These are phyloP conservation scores for Lampris incognitus DNA, from an alignment of 2,113 vertebrate genomes.

Conservation along the genomic window DNA sequence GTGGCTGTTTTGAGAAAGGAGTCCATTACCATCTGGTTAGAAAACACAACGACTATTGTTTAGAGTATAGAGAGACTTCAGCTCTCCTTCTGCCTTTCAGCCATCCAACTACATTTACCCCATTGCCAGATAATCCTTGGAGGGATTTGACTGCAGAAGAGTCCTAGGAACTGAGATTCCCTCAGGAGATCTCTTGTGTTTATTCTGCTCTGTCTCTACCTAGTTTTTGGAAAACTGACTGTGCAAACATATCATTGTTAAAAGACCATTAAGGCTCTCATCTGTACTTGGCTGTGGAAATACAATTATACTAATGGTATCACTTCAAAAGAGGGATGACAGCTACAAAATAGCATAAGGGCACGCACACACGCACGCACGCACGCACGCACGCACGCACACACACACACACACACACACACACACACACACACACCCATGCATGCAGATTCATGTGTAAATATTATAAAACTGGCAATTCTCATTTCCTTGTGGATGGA, in stretches of 20 bases:
- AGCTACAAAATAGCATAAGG: not conserved
- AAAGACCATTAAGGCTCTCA: not conserved
- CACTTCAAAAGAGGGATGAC: conserved; percentile 25
- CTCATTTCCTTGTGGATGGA: conserved; percentile 24
- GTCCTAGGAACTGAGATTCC: not conserved
- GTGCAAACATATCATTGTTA: not conserved
- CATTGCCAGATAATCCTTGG: conserved; percentile 17
- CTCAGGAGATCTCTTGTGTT: not conserved
- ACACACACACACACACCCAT: not conserved
- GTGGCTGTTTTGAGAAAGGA: conserved; percentile 40
- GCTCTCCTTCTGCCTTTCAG: conserved; percentile 13
- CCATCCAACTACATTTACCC: conserved; percentile 12
- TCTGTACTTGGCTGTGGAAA: conserved; percentile 1
- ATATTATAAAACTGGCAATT: conserved; percentile 6
- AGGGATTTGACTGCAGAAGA: not conserved
- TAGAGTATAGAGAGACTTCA: conserved; percentile 1
- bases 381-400: not conserved
- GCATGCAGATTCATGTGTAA: not conserved
- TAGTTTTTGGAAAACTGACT: conserved; percentile 16
- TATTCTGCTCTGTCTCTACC: not conserved
- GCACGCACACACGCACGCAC: not conserved
- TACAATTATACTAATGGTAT: conserved; percentile 32
- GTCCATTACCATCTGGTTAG: conserved; percentile 48
- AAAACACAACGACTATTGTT: conserved; percentile 61
- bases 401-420: conserved; percentile 1